Evolutionary conservation across 92 coral and sea anemone species (phyloP), one percentile per base, ranked within the genome.

Genomic region (Paramuricea clavata): DNA sequence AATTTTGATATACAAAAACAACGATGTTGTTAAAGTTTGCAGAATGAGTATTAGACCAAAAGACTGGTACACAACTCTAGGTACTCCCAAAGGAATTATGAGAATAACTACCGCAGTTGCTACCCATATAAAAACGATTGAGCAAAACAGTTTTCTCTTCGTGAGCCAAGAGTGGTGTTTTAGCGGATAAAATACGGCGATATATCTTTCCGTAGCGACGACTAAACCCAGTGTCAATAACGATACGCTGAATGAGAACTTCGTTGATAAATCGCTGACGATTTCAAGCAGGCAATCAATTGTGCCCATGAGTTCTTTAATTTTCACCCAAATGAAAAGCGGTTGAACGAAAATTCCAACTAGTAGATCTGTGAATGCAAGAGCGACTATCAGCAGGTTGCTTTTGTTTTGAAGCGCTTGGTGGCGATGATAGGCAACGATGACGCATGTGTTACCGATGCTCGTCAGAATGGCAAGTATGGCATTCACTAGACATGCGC

Each of bases 301-400:
- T 10, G 19, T 60, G 5, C 52, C 83, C 70, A 34, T 31, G 39
- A 76, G 76, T 56, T 77, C 64, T 27, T 57, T 80, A 32, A 86
- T 67, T 73, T 76, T 77, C 28, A 76, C 60, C 76, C 41, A 50
- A 28, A 86, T 62, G 67, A 86, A 86, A 15, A 82, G 61, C 0
- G 89, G 83, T 47, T 86, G 85, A 30, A 77, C 89, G 23, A 73
- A 49, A 4, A 65, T 11, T 3, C 89, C 89, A 26, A 77, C 85
- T 0, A 78, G 76, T 15, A 86, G 52, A 25, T 86, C 89, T 27
- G 89, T 61, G 13, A 86, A 26, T 3, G 89, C 89, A 16, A 86
- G 84, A 39, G 83, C 67, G 16, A 72, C 61, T 30, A 86, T 64
- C 28, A 86, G 15, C 6, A 59, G 11, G 49, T 86, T 86, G 74